phyloP scores from a whole-genome alignment of 2,797 vertebrate species.

The Denticeps clupeoides region DNA sequence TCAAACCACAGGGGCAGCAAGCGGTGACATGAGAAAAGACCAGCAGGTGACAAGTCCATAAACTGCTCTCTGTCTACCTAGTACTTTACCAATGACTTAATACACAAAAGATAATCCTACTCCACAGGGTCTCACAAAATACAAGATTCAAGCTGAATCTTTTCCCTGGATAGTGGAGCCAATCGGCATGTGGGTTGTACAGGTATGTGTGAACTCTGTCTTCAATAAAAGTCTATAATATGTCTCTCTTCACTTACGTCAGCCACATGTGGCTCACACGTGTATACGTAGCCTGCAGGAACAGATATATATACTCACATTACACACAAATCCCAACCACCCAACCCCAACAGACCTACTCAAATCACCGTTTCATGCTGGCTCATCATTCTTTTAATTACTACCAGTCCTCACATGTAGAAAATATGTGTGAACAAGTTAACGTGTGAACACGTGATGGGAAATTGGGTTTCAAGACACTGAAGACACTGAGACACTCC shows the following conservation, averaged over 20 bases:
- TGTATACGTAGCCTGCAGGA: conserved; percentile 1
- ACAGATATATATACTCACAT: background rate
- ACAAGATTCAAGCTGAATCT: too few relatives aligned
- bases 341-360: background rate
- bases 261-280: conserved; percentile 24
- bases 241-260: conserved; percentile 30
- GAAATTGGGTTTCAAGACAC: too few relatives aligned
- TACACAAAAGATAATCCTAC: too few relatives aligned
- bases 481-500: too few relatives aligned
- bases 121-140: too few relatives aligned
- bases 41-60: too few relatives aligned
- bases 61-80: too few relatives aligned
- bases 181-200: too few relatives aligned
- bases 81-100: too few relatives aligned
- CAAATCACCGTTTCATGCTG: conserved; percentile 26
- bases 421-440: conserved; percentile 15
- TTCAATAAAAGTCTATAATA: conserved; percentile 27
- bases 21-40: too few relatives aligned
- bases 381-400: conserved; percentile 44
- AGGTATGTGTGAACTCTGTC: conserved; percentile 37
- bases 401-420: conserved; percentile 30
- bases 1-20: too few relatives aligned
- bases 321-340: conserved; percentile 10
- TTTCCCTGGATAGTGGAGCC: conserved; percentile 35
- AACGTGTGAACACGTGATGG: background rate